phyloP scores from a whole-genome alignment of 2,888 invertebrate species.

The Erannis defoliaria region DNA sequence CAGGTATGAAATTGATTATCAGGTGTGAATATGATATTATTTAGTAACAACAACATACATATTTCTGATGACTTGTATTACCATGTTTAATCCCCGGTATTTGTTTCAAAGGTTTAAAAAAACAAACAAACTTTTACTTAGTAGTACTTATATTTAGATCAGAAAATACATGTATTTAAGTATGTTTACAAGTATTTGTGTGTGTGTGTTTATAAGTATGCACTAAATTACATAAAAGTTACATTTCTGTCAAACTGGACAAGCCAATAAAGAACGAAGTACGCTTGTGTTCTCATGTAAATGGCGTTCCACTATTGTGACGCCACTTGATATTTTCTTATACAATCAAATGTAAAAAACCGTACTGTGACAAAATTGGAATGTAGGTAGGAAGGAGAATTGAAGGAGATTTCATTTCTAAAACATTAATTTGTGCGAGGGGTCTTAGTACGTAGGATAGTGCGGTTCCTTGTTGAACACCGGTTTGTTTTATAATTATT shows the following conservation, averaged over 20 bases:
- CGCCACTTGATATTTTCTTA: background rate
- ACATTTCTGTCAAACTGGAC: background rate
- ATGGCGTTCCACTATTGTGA: background rate
- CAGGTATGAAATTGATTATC: background rate
- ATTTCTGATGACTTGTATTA: background rate
- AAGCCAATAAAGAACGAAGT: background rate
- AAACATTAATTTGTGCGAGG: conserved; percentile 40
- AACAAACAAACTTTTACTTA: no score
- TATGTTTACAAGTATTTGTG: no score
- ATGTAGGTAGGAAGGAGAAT: no score
- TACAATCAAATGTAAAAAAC: background rate
- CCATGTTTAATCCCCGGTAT: background rate
- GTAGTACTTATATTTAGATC: no score
- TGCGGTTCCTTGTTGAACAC: conserved; percentile 60
- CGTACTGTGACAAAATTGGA: conserved; percentile 7
- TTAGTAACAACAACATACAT: no score
- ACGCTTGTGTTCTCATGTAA: no score
- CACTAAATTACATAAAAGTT: background rate
- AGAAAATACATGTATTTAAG: no score
- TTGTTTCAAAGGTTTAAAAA: background rate
- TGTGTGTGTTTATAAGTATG: no score
- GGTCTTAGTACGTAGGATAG: conserved; percentile 49
- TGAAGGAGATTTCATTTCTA: conserved; percentile 10
- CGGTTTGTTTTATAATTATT: conserved; percentile 58
- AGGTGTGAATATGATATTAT: no score